Percentiles rank a stretch among this genome's conserved stretches.
Evolutionary conservation across 1,140 invertebrate genomes (phyloP).

Genomic region (Zaprionus africanus): DNA sequence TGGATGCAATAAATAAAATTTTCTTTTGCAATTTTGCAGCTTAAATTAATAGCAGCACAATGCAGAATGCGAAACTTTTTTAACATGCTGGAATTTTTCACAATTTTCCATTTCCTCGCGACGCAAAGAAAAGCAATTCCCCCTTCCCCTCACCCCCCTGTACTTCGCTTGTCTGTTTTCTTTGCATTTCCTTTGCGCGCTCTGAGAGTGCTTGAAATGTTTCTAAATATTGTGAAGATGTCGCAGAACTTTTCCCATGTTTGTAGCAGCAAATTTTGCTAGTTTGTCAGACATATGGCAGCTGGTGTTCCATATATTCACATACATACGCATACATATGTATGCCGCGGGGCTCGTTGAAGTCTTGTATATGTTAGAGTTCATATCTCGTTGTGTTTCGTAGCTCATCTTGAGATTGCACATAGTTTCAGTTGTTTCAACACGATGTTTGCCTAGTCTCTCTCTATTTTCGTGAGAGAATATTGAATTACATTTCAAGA

Average conservation of each 20-base stretch:
- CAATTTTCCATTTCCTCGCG: constrained; percentile 6
- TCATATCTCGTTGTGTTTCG: neutral
- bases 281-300: constrained; percentile 6
- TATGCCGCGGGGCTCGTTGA: constrained; percentile 4
- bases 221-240: constrained; percentile 12
- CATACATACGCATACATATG: neutral
- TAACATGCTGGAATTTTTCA: constrained; percentile 18
- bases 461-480: neutral
- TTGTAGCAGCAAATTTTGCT: neutral
- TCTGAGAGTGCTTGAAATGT: neutral
- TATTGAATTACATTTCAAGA: neutral
- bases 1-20: constrained; percentile 36
- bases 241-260: constrained; percentile 1
- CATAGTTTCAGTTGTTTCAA: neutral
- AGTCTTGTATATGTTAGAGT: neutral
- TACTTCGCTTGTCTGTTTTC: constrained; percentile 5
- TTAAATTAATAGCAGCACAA: constrained; percentile 28
- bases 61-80: constrained; percentile 27
- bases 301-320: neutral
- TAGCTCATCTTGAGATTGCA: neutral
- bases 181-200: neutral
- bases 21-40: constrained; percentile 23
- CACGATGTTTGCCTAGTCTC: neutral
- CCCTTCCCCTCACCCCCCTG: neutral
- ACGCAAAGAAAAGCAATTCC: constrained; percentile 3